Evolutionary conservation across 1,140 invertebrate genomes (phyloP), one percentile per base, ranked within the genome.

Genomic region (Carposina sasakii): DNA sequence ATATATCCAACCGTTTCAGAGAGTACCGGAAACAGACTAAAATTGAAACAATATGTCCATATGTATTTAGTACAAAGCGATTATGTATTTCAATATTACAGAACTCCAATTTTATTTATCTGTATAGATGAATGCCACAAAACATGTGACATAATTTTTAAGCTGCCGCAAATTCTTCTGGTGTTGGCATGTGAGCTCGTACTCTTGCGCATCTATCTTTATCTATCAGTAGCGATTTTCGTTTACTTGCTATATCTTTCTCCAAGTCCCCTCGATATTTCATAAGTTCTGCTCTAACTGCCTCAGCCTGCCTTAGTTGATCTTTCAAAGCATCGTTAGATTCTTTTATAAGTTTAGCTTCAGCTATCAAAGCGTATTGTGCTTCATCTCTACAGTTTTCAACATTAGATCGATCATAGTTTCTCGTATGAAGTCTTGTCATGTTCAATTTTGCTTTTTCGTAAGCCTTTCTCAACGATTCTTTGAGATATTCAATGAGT

Each of bases 331-430:
- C 63, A 4, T 65, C 70, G 0, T 49, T 43, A 0, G 67, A 62
- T 44, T 84, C 81, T 26, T 69, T 72, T 6, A 76, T 59, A 19
- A 65, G 66, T 33, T 84, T 84, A 0, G 68, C 65, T 56, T 84
- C 81, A 5, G 47, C 62, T 47, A 83, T 81, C 24, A 81, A 57
- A 77, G 88, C 88, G 58, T 88, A 88, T 64, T 93, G 91, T 10
- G 90, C 82, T 19, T 77, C 69, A 69, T 94, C 92, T 30, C 91
- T 81, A 65, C 91, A 93, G 62, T 89, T 93, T 67, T 94, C 92
- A 2, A 92, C 89, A 16, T 87, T 83, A 1, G 90, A 89, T 12
- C 90, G 71, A 3, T 86, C 81, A n/a, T 85, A 77, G 28, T 88
- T 86, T 39, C 92, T 86, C 51, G 89, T 89, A 52, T 91, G 86